Evolutionary conservation across 2,888 invertebrate genomes (phyloP).

Genomic region (Drosophila villosipedis): DNA sequence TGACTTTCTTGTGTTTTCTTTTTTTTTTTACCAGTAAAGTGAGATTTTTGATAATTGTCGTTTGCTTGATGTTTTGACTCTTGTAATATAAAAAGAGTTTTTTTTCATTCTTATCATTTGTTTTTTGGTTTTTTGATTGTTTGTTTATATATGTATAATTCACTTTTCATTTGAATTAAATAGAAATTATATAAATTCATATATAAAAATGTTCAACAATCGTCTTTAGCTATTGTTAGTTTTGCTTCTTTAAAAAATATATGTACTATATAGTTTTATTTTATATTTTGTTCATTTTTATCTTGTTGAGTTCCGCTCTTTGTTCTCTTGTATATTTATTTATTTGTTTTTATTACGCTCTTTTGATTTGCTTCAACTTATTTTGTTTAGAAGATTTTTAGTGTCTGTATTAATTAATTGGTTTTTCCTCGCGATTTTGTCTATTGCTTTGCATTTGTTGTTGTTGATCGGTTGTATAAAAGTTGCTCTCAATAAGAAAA

Average conservation of each 20-base stretch:
- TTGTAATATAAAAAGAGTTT: constrained; percentile 77
- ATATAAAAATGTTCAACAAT: constrained; percentile 78
- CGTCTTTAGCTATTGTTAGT: constrained; percentile 73
- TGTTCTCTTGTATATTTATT: constrained; percentile 45
- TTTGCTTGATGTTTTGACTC: constrained; percentile 60
- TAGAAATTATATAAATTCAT: constrained; percentile 76
- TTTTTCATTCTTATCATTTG: constrained; percentile 32
- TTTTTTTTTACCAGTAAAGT: constrained; percentile 73
- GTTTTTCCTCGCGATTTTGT: constrained; percentile 43
- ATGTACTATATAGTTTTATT: constrained; percentile 52
- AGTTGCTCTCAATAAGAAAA: constrained; percentile 74
- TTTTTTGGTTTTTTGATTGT: constrained; percentile 9
- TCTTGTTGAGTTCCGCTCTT: constrained; percentile 25
- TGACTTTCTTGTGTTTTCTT: constrained; percentile 36
- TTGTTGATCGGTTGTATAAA: constrained; percentile 72
- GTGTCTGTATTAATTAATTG: constrained; percentile 11
- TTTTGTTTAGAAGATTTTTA: constrained; percentile 13
- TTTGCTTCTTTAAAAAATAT: constrained; percentile 67
- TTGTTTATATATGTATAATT: constrained; percentile 45
- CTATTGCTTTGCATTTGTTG: constrained; percentile 60
- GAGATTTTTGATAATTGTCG: constrained; percentile 58
- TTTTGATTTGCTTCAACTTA: constrained; percentile 60
- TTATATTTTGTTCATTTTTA: constrained; percentile 15
- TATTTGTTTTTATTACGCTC: constrained; percentile 28
- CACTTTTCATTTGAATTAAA: constrained; percentile 55